Evolutionary conservation across 1,140 invertebrate species (phyloP).

Genomic region (Chironomus tepperi): DNA sequence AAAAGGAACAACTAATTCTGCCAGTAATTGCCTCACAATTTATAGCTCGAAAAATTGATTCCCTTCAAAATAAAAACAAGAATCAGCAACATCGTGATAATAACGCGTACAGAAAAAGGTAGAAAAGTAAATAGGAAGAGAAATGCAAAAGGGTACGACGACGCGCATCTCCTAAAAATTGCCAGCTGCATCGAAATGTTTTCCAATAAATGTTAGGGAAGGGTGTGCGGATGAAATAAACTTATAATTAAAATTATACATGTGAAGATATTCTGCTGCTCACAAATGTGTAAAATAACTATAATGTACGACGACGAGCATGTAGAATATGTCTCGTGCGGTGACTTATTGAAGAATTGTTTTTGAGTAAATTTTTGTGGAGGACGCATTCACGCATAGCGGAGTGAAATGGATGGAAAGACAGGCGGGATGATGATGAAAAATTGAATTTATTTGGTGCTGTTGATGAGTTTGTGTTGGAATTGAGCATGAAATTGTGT

Average conservation of each 20-base stretch:
- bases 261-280: not conserved
- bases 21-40: too few species aligned
- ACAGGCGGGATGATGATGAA: too few species aligned
- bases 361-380: not conserved
- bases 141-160: not conserved
- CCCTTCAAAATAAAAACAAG: not conserved
- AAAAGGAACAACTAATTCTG: too few species aligned
- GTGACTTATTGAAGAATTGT: not conserved
- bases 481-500: too few species aligned
- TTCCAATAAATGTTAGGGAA: not conserved
- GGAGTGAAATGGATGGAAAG: too few species aligned
- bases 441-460: too few species aligned
- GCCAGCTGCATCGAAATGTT: constrained; percentile 13
- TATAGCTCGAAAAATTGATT: not conserved
- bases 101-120: not conserved
- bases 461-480: too few species aligned
- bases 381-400: too few species aligned
- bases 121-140: too few species aligned
- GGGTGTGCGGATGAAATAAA: not conserved
- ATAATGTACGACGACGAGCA: not conserved
- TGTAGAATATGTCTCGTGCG: not conserved
- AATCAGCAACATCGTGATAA: not conserved
- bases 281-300: not conserved
- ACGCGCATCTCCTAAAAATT: not conserved
- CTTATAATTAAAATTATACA: not conserved